phyloP scores from a whole-genome alignment of 2,888 invertebrate species.

The Leucania comma region DNA sequence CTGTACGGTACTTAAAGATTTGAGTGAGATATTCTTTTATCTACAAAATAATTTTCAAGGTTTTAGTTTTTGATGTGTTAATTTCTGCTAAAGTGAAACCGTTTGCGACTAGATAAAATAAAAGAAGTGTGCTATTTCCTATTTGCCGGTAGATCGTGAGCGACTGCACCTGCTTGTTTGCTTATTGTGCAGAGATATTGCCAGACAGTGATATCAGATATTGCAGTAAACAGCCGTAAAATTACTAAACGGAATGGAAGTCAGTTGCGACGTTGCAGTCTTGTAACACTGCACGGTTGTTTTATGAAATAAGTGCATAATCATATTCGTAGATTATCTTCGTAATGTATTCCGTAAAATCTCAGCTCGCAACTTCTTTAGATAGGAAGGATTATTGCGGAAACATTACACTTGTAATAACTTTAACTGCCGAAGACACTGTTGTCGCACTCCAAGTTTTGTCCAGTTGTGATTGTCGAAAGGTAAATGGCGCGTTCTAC shows the following conservation, averaged over 20 bases:
- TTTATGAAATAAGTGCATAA: constrained; percentile 56
- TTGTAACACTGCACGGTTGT: constrained; percentile 22
- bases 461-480: not conserved
- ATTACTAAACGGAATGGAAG: constrained; percentile 46
- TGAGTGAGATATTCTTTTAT: not conserved
- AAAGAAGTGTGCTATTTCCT: constrained; percentile 29
- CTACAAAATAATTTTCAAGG: not conserved
- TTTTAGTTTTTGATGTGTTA: constrained; percentile 2
- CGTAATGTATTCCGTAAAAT: constrained; percentile 24
- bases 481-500: constrained; percentile 14
- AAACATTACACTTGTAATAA: constrained; percentile 28
- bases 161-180: constrained; percentile 14
- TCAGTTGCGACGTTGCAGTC: constrained; percentile 46
- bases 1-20: not conserved
- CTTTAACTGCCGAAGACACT: constrained; percentile 6
- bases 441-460: constrained; percentile 18
- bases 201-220: constrained; percentile 49
- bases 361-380: constrained; percentile 2
- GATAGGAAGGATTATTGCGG: constrained; percentile 8
- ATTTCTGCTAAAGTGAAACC: constrained; percentile 1
- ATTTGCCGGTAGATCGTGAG: constrained; percentile 34
- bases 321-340: constrained; percentile 39
- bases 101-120: constrained; percentile 3
- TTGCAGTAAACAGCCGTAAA: constrained; percentile 55
- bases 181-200: constrained; percentile 37